Base-by-base conservation (phyloP, 92 coral and sea anemone species). In the Phenganax marumi region DNA sequence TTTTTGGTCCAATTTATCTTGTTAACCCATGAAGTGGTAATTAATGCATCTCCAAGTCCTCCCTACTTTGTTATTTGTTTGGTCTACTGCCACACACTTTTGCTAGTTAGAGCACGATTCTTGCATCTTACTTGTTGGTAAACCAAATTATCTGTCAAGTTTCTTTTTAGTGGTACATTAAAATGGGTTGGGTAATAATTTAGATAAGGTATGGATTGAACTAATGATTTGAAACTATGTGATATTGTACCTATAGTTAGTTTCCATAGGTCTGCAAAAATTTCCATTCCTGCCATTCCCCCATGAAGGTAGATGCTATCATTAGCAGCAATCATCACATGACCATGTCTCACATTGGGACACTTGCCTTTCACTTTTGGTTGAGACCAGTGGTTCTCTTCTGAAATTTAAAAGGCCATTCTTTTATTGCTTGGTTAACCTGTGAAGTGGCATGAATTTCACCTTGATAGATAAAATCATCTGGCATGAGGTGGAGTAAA, bases 221-320 rank as follows among this genome's bases (percentile, higher is more conserved):
- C 1, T 19, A 56, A 1, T 56, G 17, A 14, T 56, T 69, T 18
- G 17, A 2, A 21, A 69, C 43, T 65, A 26, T 22, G 26, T n/a
- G 46, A 0, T 25, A 7, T 52, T 70, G 16, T 50, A 92, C 98
- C 93, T 80, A 93, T 90, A 53, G 83, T 64, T 66, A 92, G 88
- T 75, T 88, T 87, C 91, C 90, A 90, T 13, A 95, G 80, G 79
- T 95, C 98, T 77, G 83, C 85, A 86, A 68, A 90, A 52, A 95
- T 81, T 22, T 87, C 82, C 10, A 89, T 92, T 64, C 97, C 98
- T 84, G 97, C 97, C 97, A 95, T 95, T 46, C 98, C 98, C 12
- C 98, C 98, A 84, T 95, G 98, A 65, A 95, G 26, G 57, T 76
- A 95, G 81, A 92, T 85, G 80, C 87, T 84, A 68, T 92, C 89